Percentiles rank a stretch among this genome's conserved stretches.
Conservation (phyloP, 2,113 vertebrate genomes). For the Rhabdornis inornatus region DNA sequence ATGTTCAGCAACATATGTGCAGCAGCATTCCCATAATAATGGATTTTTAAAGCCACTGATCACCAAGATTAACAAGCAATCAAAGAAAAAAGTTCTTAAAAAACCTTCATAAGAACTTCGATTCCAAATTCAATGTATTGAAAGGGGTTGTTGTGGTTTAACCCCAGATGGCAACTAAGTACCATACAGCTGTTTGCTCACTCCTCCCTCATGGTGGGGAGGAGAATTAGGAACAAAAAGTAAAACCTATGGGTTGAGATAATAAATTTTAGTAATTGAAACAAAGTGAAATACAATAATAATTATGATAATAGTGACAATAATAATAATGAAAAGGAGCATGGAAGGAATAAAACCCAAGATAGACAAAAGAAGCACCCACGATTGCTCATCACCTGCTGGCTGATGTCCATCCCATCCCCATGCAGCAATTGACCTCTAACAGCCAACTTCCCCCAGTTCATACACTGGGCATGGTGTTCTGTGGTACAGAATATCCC, state of each 20-base stretch:
- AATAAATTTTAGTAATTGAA: not conserved
- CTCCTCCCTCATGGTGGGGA: not conserved
- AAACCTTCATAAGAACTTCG: not conserved
- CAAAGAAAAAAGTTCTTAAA: not conserved
- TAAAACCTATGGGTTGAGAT: not conserved
- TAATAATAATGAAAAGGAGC: not conserved
- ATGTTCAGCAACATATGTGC: not conserved
- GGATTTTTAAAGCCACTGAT: not conserved
- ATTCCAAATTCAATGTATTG: not conserved
- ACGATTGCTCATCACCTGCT: not conserved
- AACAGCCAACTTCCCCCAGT: not conserved
- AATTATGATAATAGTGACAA: not conserved
- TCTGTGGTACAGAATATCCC: not conserved
- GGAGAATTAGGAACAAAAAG: not conserved
- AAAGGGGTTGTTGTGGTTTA: not conserved
- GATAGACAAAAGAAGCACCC: not conserved
- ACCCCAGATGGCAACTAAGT: not conserved
- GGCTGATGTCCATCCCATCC: not conserved
- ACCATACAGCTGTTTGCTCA: not conserved
- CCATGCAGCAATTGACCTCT: not conserved
- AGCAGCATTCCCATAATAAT: not conserved
- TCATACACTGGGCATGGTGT: too few relatives aligned
- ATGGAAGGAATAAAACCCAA: not conserved
- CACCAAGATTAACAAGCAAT: not conserved
- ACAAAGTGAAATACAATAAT: not conserved